Base-by-base conservation (phyloP, 2,113 vertebrate species). In the Coturnix japonica region DNA sequence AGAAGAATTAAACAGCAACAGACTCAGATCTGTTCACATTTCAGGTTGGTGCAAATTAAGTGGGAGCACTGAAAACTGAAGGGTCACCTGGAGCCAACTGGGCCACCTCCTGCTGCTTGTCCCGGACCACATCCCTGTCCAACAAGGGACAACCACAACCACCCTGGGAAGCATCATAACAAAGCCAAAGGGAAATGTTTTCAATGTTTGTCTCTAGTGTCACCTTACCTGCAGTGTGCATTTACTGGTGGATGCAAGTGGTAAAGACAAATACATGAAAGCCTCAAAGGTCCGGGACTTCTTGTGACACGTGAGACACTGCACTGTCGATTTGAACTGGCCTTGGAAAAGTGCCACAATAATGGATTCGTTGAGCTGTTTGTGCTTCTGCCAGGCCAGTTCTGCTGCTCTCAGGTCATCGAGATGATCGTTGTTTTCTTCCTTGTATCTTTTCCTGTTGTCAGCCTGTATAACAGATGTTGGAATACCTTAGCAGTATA, bases 311-410 rank as follows among this genome's bases (percentile, higher is more conserved):
- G 98, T 99, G 81, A 99, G 98, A 97, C 99, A 99, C 97, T 99
- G 99, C 75, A 99, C 98, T 0, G 99, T 99, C 72, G 99, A 99
- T 76, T 99, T 99, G 96, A 99, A 99, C 95, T 99, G 99, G 13
- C 99, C 99, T 97, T 99, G 99, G 77, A 99, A 99, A 70, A 99
- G 98, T 0, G 98, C 98, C 31, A 99, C 99, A 6, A 99, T 99
- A 39, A 99, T 98, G 35, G 99, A 99, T 69, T 99, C 99, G 1
- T 99, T 99, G 91, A 99, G 98, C 91, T 98, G 98, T 49, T 99
- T 99, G 97, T 99, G 99, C 70, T 99, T 99, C 96, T 96, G 97
- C 99, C 99, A 99, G 25, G 99, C 99, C n/a, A 98, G 80, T 16
- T 99, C 98, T 18, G 99, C 98, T 10, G 98, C 99, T 44, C 92